Conservation (phyloP, 2,797 vertebrate species). For the Limnodromus scolopaceus region DNA sequence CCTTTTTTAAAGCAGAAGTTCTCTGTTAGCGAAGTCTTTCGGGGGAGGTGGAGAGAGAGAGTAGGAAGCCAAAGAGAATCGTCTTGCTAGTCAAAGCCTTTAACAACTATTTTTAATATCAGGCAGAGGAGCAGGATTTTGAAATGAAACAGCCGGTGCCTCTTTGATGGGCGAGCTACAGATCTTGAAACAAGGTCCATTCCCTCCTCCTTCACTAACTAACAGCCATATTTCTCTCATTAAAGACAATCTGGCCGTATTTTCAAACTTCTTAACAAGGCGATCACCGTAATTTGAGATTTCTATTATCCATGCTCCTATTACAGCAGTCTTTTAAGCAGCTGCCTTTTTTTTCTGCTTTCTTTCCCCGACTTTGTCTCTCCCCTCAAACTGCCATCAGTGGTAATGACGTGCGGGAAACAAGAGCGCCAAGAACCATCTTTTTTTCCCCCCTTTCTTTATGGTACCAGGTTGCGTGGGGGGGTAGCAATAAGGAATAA, state of each 20-base stretch:
- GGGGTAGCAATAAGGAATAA: constrained; percentile 69
- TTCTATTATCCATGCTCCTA: constrained; percentile 82
- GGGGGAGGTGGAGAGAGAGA: constrained; percentile 53
- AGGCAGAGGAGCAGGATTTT: constrained; percentile 75
- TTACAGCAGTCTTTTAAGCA: constrained; percentile 76
- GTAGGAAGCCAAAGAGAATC: constrained; percentile 73
- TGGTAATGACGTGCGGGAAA: constrained; percentile 87
- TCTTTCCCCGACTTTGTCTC: constrained; percentile 81
- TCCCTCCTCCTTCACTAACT: constrained; percentile 78
- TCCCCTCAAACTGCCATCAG: constrained; percentile 84
- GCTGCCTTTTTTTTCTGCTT: constrained; percentile 44
- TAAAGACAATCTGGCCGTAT: constrained; percentile 78
- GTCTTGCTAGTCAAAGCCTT: constrained; percentile 75
- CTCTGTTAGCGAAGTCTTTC: constrained; percentile 43
- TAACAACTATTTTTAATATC: constrained; percentile 79
- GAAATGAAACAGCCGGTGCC: constrained; percentile 73
- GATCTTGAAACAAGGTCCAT: constrained; percentile 79
- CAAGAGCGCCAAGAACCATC: constrained; percentile 19
- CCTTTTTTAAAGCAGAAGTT: constrained; percentile 53
- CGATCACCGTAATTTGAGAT: constrained; percentile 80
- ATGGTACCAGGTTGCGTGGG: constrained; percentile 50
- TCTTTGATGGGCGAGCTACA: constrained; percentile 71
- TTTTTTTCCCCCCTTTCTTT: not conserved
- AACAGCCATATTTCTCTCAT: constrained; percentile 80
- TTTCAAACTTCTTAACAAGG: constrained; percentile 80